Percentiles rank a stretch among this genome's conserved stretches.
phyloP scores from a whole-genome alignment of 2,113 vertebrate species.

The Psilopsiagon aymara region DNA sequence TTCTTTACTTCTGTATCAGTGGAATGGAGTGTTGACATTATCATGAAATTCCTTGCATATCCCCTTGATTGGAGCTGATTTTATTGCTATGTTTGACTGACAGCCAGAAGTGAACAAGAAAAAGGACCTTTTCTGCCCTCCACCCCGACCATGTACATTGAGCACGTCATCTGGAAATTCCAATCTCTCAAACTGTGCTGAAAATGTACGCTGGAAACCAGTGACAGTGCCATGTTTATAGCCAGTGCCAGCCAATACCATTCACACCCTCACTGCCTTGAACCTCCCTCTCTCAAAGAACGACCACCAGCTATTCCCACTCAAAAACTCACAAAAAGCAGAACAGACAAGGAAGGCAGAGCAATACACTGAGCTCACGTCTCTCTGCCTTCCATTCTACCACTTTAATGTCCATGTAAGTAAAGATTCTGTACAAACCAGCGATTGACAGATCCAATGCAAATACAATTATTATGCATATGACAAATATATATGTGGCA shows the following conservation, averaged over 20 bases:
- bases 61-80: conserved; percentile 65
- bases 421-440: not conserved
- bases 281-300: not conserved
- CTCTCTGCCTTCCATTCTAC: not conserved
- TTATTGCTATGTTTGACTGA: conserved; percentile 63
- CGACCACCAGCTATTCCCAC: not conserved
- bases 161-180: conserved; percentile 42
- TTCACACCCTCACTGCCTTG: not conserved
- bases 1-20: not conserved
- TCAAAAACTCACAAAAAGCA: not conserved
- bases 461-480: not conserved
- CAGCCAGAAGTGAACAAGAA: conserved; percentile 50
- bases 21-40: conserved; percentile 52
- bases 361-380: not conserved
- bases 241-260: conserved; percentile 40
- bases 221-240: conserved; percentile 22
- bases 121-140: not conserved
- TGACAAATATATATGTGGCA: not conserved
- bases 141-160: not conserved
- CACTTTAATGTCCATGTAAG: not conserved
- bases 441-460: not conserved
- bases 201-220: not conserved
- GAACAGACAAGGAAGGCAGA: not conserved
- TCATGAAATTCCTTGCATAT: conserved; percentile 61
- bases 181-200: not conserved